Conservation (phyloP, 2,888 invertebrate species). For the Deroplatys truncata region DNA sequence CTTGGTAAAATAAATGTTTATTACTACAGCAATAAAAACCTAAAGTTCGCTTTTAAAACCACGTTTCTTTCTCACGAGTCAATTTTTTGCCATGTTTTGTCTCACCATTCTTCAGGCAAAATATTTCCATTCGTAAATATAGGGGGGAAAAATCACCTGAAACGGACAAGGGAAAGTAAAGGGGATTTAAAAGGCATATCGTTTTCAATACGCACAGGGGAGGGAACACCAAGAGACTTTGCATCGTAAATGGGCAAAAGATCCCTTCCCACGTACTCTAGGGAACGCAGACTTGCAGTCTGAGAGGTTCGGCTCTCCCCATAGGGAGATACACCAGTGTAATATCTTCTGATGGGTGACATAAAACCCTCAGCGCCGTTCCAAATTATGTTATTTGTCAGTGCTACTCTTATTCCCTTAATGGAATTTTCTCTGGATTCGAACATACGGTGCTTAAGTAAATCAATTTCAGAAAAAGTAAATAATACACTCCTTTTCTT, state of each 20-base stretch:
- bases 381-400: not conserved
- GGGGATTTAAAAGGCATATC: not conserved
- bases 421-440: no score
- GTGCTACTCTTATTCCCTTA: not conserved
- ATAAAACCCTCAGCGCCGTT: not conserved
- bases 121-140: no score
- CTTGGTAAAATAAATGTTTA: no score
- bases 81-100: no score
- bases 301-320: not conserved
- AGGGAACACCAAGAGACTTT: not conserved
- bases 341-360: not conserved
- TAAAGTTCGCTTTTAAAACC: no score
- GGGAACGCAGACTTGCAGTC: not conserved
- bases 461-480: no score
- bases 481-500: no score
- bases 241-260: not conserved
- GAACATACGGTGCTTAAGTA: no score
- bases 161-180: not conserved
- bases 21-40: no score
- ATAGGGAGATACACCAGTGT: not conserved
- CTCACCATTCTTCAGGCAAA: no score
- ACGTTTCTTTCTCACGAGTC: no score
- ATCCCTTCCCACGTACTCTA: not conserved
- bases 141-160: not conserved
- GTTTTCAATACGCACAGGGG: not conserved